These are phyloP conservation scores for Entomobrya proxima DNA, from an alignment of 2,888 invertebrate species.

Conservation along the genomic window DNA sequence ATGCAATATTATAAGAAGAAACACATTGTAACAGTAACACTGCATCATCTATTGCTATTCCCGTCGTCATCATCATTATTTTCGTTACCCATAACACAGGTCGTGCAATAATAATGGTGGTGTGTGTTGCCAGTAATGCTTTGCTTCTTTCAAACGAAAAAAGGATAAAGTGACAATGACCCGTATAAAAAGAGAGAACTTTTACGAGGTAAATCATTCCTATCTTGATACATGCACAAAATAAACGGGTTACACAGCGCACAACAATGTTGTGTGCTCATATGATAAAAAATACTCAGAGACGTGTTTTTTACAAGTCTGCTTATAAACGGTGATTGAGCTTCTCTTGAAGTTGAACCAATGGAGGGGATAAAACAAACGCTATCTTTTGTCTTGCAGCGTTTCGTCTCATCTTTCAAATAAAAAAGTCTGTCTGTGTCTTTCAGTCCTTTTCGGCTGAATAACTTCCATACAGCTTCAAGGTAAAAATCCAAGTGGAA, in stretches of 20 bases:
- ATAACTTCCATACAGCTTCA: slow-evolving; percentile 1
- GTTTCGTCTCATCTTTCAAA: background rate
- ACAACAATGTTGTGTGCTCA: background rate
- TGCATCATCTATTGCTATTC: background rate
- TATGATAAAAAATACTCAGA: background rate
- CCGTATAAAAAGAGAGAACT: slow-evolving; percentile 39
- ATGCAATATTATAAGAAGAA: too few relatives aligned
- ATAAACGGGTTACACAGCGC: background rate
- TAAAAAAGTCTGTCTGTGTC: background rate
- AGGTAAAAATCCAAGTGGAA: slow-evolving; percentile 57
- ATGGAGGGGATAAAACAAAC: slow-evolving; percentile 24
- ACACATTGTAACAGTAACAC: slow-evolving; percentile 34
- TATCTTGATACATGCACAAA: slow-evolving; percentile 20
- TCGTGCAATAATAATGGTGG: background rate
- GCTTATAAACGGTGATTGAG: background rate
- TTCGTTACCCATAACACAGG: background rate
- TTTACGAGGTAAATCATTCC: slow-evolving; percentile 42
- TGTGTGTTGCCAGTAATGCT: background rate
- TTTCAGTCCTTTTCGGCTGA: background rate
- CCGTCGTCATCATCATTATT: background rate
- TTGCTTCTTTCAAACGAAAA: background rate
- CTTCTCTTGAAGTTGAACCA: slow-evolving; percentile 10
- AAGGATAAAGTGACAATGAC: slow-evolving; percentile 62
- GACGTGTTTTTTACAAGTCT: background rate
- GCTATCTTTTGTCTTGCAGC: slow-evolving; percentile 8